Evolutionary conservation across 2,797 vertebrate genomes (phyloP), one percentile per base, ranked within the genome.

Genomic region (Sebastiscus tertius): DNA sequence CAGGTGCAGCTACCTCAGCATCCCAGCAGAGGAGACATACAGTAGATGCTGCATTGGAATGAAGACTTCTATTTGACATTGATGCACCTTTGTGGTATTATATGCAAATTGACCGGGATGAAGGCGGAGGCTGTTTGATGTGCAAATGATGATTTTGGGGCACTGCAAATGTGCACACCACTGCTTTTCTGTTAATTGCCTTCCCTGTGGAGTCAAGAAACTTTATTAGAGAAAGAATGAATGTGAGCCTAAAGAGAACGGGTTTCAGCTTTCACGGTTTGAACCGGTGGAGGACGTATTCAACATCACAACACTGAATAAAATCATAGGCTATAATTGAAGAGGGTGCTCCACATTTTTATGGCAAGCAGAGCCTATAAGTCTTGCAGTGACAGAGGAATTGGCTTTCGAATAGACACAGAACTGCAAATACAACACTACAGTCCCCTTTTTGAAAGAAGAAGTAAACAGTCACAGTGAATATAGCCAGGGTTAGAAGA

Each of bases 71-170:
- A 88, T 91, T 93, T 94, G 91, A 96, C 93, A 93, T 91, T 92
- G 92, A 93, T 81, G 84, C 84, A 90, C 91, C 89, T 94, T 94
- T 84, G 79, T 90, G 79, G 89, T 94, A 91, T 93, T 91, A 81
- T 94, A 95, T 94, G 94, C 87, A 95, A 94, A 95, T 94, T 83
- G 54, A 22, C 52, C 1, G 5, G 61, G 87, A 91, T 92, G 80
- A 92, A 90, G 87, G 81, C 62, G 20, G 62, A 83, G 72, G 72
- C 62, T 78, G 84, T 95, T 94, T 96, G 93, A 95, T 94, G 92
- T 95, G 92, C 91, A 92, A 94, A 95, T 94, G 58, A 87, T 83
- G 92, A 93, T 92, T 94, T 94, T 89, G 87, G 88, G 90, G 86
- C 90, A 94, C 81, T 77, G 79, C 63, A 82, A 88, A 89, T 94